Evolutionary conservation across 2,888 invertebrate genomes (phyloP).

Genomic region (Ptycholaimellus sp.): DNA sequence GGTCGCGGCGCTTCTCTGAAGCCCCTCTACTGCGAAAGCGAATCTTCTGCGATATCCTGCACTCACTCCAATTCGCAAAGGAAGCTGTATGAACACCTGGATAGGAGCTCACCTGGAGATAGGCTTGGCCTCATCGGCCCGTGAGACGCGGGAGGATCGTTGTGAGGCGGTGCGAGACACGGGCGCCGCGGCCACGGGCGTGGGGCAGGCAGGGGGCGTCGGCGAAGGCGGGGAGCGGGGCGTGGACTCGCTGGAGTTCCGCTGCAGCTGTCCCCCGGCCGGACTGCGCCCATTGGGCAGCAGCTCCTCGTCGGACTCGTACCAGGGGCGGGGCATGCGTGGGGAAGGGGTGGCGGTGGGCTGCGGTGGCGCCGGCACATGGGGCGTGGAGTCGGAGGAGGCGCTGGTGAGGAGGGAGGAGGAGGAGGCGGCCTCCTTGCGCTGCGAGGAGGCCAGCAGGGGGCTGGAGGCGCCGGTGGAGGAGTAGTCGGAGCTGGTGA

Average conservation of each 20-base stretch:
- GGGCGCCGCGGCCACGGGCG: neutral
- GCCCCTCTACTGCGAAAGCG: conserved; percentile 11
- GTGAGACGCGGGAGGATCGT: neutral
- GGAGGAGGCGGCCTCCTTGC: no score
- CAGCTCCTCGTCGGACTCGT: no score
- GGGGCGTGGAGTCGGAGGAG: no score
- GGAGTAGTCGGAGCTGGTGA: conserved; percentile 12
- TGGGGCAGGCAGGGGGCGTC: neutral
- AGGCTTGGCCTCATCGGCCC: neutral
- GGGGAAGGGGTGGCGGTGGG: no score
- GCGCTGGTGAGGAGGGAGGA: no score
- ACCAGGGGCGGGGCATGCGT: no score
- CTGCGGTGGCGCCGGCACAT: no score
- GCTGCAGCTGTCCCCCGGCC: no score
- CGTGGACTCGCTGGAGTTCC: no score
- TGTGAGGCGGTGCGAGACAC: neutral
- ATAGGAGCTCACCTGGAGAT: neutral
- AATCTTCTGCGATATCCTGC: no score
- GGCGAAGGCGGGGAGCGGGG: neutral
- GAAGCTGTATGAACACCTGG: neutral
- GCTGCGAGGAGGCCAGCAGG: conserved; percentile 12
- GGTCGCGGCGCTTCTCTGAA: conserved; percentile 9
- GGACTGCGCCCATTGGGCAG: no score
- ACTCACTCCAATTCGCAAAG: conserved; percentile 10
- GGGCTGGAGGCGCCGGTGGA: conserved; percentile 8